phyloP scores from a whole-genome alignment of 2,888 invertebrate genomes.

The Agrilus mali region DNA sequence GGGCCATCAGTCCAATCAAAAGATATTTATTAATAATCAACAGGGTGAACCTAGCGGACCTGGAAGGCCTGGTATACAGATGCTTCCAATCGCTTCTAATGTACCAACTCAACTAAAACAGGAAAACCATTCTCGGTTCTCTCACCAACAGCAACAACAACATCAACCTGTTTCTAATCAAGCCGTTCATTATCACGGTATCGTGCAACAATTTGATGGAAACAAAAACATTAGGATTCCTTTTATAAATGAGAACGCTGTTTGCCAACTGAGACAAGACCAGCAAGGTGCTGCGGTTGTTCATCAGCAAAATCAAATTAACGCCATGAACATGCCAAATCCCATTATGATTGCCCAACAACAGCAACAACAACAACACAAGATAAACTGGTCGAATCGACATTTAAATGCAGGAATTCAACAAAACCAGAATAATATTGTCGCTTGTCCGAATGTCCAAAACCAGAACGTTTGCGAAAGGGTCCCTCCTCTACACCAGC shows the following conservation, averaged over 20 bases:
- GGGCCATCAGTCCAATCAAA: constrained; percentile 23
- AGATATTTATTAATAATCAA: constrained; percentile 28
- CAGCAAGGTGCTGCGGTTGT: constrained; percentile 12
- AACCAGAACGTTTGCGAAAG: constrained; percentile 45
- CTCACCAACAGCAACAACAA: constrained; percentile 11
- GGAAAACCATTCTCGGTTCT: constrained; percentile 10
- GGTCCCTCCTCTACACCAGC: constrained; percentile 61
- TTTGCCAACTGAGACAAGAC: constrained; percentile 8
- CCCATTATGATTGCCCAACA: constrained; percentile 17
- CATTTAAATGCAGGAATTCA: constrained; percentile 12
- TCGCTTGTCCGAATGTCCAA: constrained; percentile 11
- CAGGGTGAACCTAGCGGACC: constrained; percentile 30
- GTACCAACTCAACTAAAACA: constrained; percentile 20
- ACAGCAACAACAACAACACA: constrained; percentile 26
- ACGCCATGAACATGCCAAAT: not conserved
- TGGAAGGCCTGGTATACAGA: constrained; percentile 29
- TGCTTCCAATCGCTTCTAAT: constrained; percentile 22
- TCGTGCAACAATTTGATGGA: constrained; percentile 29
- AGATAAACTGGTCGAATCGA: constrained; percentile 23
- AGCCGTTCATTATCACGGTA: constrained; percentile 17
- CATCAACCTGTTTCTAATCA: constrained; percentile 18
- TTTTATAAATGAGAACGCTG: constrained; percentile 14
- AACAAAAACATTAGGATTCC: constrained; percentile 25
- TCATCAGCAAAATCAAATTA: constrained; percentile 10
- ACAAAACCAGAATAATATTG: not conserved